Conservation (phyloP, 2,113 vertebrate species). For the Hystrix cristata region DNA sequence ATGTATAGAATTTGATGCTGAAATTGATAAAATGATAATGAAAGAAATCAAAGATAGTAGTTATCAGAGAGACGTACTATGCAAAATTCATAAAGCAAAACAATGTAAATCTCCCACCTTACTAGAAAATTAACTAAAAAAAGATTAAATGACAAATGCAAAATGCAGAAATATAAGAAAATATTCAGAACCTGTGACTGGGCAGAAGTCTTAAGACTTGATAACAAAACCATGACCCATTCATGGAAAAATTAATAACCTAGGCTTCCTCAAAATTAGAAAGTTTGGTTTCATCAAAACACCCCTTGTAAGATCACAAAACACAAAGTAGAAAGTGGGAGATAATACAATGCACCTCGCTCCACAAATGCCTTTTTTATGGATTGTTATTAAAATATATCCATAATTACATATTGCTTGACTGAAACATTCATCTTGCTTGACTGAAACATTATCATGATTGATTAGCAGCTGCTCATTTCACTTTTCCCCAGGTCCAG, state of each 20-base stretch:
- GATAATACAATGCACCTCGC: background rate
- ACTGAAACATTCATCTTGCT: no score
- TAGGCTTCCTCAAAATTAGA: background rate
- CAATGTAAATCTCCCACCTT: background rate
- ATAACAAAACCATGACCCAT: background rate
- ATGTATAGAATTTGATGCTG: background rate
- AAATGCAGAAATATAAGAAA: background rate
- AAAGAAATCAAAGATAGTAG: background rate
- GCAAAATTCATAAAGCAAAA: background rate
- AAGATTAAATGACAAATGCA: background rate
- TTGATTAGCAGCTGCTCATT: background rate
- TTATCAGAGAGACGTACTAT: background rate
- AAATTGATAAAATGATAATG: constrained; percentile 3
- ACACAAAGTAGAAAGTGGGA: background rate
- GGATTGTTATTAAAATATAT: no score
- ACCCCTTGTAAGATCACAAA: background rate
- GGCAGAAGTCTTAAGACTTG: background rate
- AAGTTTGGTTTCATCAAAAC: background rate
- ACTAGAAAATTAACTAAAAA: background rate
- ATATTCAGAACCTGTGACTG: background rate
- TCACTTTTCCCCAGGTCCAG: no score
- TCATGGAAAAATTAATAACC: background rate
- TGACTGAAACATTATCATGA: no score
- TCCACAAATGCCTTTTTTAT: background rate
- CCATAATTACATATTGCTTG: no score